These are phyloP conservation scores for Alectoris magna DNA, from an alignment of 2,797 vertebrate genomes.

Conservation along the genomic window DNA sequence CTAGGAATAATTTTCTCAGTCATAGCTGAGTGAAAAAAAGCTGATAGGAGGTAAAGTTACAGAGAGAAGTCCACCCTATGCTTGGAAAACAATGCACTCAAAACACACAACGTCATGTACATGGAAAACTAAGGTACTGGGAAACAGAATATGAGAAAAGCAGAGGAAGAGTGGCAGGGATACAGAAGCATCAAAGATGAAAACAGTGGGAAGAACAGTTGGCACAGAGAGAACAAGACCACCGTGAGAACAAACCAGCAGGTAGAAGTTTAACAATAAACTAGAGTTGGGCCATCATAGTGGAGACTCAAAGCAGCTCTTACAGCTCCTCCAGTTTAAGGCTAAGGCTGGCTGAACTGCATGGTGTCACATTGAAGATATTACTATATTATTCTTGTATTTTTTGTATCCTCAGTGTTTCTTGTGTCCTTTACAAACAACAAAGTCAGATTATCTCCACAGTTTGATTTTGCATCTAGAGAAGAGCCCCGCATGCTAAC, in stretches of 20 bases:
- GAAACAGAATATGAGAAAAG: not conserved
- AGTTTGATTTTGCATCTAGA: not conserved
- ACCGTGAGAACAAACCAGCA: not conserved
- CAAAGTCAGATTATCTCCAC: not conserved
- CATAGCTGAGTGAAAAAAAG: not conserved
- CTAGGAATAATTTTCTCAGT: not conserved
- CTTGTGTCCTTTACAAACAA: not conserved
- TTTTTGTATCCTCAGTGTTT: not conserved
- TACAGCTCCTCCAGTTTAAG: not conserved
- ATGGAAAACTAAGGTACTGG: not conserved
- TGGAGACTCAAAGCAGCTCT: not conserved
- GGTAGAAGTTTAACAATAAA: not conserved
- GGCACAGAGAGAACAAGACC: not conserved
- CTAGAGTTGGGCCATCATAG: not conserved
- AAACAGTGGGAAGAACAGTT: fast-evolving
- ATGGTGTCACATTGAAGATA: not conserved
- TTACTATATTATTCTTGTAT: not conserved
- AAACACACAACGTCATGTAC: fast-evolving
- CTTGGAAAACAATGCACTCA: not conserved
- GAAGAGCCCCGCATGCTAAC: not conserved
- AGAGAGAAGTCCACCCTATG: not conserved
- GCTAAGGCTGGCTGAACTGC: not conserved
- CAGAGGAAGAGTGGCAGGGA: not conserved
- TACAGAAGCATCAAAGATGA: not conserved
- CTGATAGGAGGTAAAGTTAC: not conserved